These are phyloP conservation scores for Gobiocypris rarus DNA, from an alignment of 2,113 vertebrate genomes.

Conservation along the genomic window DNA sequence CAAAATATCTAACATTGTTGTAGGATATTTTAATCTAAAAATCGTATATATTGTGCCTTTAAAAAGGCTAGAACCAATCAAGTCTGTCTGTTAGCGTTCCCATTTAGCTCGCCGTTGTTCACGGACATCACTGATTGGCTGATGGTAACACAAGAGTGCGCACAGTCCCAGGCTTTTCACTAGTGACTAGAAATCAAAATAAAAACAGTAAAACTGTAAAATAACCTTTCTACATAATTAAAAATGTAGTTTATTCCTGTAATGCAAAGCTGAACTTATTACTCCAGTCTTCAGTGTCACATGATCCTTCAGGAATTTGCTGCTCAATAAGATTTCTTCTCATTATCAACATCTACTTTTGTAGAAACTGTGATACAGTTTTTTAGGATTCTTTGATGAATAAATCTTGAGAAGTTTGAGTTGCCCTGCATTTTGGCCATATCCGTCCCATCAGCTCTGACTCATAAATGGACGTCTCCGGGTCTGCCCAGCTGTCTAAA, in stretches of 20 bases:
- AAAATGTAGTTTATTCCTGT: background rate
- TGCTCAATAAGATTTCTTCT: background rate
- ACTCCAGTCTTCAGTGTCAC: slow-evolving; percentile 3
- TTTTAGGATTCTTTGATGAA: background rate
- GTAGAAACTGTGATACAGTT: background rate
- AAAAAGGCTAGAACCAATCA: background rate
- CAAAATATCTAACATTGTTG: too few species aligned
- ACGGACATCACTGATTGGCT: background rate
- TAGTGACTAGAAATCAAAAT: background rate
- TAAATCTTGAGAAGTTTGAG: background rate
- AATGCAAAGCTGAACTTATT: too few species aligned
- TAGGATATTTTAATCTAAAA: too few species aligned
- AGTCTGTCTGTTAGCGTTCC: background rate
- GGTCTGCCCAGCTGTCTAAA: slow-evolving; percentile 7
- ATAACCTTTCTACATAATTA: background rate
- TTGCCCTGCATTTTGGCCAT: background rate
- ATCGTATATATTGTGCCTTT: too few species aligned
- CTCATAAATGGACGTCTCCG: background rate
- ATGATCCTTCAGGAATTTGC: background rate
- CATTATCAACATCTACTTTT: background rate
- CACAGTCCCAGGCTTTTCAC: background rate
- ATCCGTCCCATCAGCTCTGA: slow-evolving; percentile 2
- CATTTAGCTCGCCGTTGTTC: background rate
- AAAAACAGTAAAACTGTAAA: background rate
- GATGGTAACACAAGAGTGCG: background rate